Percentiles rank a stretch among this genome's conserved stretches.
Evolutionary conservation across 2,113 vertebrate genomes (phyloP).

Genomic region (Apodemus sylvaticus): DNA sequence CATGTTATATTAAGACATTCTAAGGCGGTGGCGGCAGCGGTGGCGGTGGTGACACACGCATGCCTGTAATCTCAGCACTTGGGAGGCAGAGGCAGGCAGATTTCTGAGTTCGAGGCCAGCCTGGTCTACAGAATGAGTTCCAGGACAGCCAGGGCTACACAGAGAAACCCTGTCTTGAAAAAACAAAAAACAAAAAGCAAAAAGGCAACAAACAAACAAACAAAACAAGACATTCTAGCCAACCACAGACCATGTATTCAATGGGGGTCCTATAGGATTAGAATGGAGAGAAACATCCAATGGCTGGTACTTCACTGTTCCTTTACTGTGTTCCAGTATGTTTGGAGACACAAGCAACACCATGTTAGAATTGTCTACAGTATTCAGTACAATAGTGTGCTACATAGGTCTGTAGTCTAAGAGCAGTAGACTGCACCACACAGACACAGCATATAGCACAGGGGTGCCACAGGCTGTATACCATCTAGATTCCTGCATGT

Average conservation of each 20-base stretch:
- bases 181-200: no score
- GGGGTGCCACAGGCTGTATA: neutral
- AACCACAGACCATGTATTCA: neutral
- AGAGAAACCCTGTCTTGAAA: no score
- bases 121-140: no score
- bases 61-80: no score
- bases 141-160: no score
- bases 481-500: neutral
- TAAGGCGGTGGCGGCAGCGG: no score
- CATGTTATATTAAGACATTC: neutral
- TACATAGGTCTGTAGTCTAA: neutral
- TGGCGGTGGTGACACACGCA: no score
- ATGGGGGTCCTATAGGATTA: neutral
- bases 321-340: neutral
- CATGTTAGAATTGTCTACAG: neutral
- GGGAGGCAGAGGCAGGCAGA: no score
- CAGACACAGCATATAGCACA: neutral
- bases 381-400: neutral
- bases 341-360: neutral
- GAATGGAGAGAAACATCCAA: neutral
- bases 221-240: neutral
- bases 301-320: neutral
- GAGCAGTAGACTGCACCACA: neutral
- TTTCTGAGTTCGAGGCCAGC: no score
- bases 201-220: no score